Evolutionary conservation across 2,797 vertebrate genomes (phyloP).

Genomic region (Centropyge bicolor): DNA sequence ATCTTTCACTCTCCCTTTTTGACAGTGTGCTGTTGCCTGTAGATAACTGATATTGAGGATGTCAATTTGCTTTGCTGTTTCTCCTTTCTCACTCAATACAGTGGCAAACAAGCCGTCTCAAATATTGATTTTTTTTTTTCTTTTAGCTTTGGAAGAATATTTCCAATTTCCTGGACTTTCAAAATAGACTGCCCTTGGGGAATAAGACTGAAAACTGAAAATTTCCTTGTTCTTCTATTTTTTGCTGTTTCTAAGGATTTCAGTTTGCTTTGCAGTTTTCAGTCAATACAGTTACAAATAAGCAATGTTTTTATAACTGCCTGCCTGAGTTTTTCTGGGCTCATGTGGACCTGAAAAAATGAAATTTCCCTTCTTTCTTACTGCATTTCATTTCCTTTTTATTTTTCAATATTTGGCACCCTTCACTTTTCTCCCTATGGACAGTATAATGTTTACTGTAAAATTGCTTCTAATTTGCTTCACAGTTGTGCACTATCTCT

Average conservation of each 20-base stretch:
- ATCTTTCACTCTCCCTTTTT: not conserved
- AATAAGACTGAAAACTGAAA: slow-evolving; percentile 7
- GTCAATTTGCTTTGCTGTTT: not conserved
- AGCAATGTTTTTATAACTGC: not conserved
- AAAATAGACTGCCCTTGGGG: not conserved
- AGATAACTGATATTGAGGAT: not conserved
- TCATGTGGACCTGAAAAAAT: not conserved
- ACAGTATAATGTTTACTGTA: too few species aligned
- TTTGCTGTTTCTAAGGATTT: not conserved
- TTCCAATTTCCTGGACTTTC: not conserved
- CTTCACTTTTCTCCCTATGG: too few species aligned
- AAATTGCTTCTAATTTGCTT: not conserved
- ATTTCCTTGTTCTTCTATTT: not conserved
- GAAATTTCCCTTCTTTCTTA: not conserved
- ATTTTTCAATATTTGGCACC: not conserved
- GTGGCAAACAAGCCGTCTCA: not conserved
- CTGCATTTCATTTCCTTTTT: not conserved
- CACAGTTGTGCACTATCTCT: not conserved
- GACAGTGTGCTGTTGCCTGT: not conserved
- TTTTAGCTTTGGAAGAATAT: slow-evolving; percentile 1
- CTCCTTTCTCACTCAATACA: slow-evolving; percentile 16
- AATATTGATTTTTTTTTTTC: slow-evolving; percentile 36
- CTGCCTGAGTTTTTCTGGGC: not conserved
- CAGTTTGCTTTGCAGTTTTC: not conserved
- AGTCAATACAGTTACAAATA: not conserved